Conservation (phyloP, 2,888 invertebrate species). For the Tridacna crocea region DNA sequence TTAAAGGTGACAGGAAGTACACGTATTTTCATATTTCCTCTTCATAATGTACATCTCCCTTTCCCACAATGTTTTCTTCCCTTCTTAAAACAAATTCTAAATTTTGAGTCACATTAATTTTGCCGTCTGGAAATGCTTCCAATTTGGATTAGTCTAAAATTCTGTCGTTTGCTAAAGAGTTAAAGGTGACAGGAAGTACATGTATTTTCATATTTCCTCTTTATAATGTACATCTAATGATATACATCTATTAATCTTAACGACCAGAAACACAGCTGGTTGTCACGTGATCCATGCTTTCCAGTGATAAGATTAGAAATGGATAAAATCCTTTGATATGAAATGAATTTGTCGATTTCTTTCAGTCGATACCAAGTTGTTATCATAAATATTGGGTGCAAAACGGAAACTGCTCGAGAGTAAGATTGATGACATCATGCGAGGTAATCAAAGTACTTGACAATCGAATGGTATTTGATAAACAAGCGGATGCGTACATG, state of each 20-base stretch:
- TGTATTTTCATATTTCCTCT: not conserved
- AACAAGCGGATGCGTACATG: too few species aligned
- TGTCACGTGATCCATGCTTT: not conserved
- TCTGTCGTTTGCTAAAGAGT: not conserved
- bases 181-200: not conserved
- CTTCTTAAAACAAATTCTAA: not conserved
- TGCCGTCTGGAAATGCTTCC: too few species aligned
- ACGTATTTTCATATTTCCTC: not conserved
- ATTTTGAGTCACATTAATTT: not conserved
- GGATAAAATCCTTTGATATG: constrained; percentile 10
- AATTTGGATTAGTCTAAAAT: too few species aligned
- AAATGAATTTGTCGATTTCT: not conserved
- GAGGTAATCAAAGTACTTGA: too few species aligned
- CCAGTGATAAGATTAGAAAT: not conserved
- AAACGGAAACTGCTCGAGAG: not conserved
- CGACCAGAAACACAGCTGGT: not conserved
- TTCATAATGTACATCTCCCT: not conserved
- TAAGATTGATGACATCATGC: too few species aligned
- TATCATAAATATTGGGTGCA: not conserved
- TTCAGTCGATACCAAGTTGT: not conserved
- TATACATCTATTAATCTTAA: not conserved
- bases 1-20: not conserved
- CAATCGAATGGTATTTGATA: too few species aligned
- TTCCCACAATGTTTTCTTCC: not conserved
- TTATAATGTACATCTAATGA: not conserved